Base-by-base conservation (phyloP, 1,140 invertebrate species). In the Diachasmimorpha longicaudata region DNA sequence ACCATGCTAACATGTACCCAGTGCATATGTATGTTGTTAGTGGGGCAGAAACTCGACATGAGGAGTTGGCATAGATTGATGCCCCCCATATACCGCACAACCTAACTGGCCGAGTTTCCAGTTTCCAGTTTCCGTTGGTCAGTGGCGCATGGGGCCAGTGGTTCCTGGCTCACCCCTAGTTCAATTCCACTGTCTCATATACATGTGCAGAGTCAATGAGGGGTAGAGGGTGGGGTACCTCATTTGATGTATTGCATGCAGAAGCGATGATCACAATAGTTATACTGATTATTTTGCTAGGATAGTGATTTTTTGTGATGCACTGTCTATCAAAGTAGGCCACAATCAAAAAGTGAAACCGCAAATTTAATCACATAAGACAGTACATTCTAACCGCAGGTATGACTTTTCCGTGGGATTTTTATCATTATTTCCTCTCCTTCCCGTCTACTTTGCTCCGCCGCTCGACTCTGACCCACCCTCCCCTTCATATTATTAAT, bases 31-130 rank as follows among this genome's bases (percentile, higher is more conserved):
- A 21, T 58, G 23, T 25, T 25, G 58, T 25, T 14, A 25, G 58
- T 63, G 14, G 58, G 9, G 10, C 58, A 63, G 58, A 25, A 63
- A 25, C 14, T 63, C 58, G 58, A 23, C 58, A 63, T 63, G 23
- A 63, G 58, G 6, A 31, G 19, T 63, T 63, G 58, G 23, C 58
- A 63, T 63, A 63, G 58, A 63, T 63, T 63, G 58, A 63, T 63
- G 58, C 14, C 58, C 31, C 58, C 58, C 21, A 25, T 63, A 13
- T 31, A 8, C 58, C 13, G 23, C 23, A 9, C 21, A 19, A 63
- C 58, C 14, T 23, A 63, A 25, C 58, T 25, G 58, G 5, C 58
- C 58, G 58, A 55, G 13, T 55, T 55, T 55, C 48, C 14, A 63
- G 58, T 25, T 63, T 25, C 58, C 58, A 63, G 52, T 58, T 58